Base-by-base conservation (phyloP, 2,797 vertebrate species). In the Pangasius sanitwongsei region DNA sequence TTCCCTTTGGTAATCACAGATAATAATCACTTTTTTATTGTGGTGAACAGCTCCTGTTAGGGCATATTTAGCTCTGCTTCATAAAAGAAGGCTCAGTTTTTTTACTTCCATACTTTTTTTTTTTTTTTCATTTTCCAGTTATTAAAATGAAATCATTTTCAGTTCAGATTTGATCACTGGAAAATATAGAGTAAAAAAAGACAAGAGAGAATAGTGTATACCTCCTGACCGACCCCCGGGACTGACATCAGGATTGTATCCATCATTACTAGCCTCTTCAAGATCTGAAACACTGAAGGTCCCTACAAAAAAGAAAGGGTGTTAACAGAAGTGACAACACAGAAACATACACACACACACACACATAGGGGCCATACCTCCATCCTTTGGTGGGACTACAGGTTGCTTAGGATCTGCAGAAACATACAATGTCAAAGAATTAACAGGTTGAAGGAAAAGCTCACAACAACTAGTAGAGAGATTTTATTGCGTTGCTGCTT, bases 261-360 rank as follows among this genome's bases (percentile, higher is more conserved):
- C 90, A 69, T 48, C 88, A 0, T 9, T 65, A 2, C 41, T 55
- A 53, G 1, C 55, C 0, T 23, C 85, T 12, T 0, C 0, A 48
- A 92, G 88, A 82, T 92, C 91, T 0, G 6, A 23, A 69, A 90
- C 87, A 37, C 18, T 48, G 2, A 92, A 13, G 65, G 6, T 87
- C 80, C 78, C 90, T 92, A 9, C 25, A 59, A 77, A 44, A 53
- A 3, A 1, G 2, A 48, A 48, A 86, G 55, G 18, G 86, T 12
- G 31, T 81, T 28, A 86, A 13, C 25, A 1, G 50, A 15, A 74
- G 5, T 61, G 28, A 81, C 6, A 3, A 48, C 25, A 87, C 55
- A 75, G 1, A 28, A 23, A 82, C 34, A 63, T 4, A 59, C 31
- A 81, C 20, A 82, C n/a, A 81, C 53, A 82, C 16, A 53, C 37